Evolutionary conservation across 2,113 vertebrate genomes (phyloP).

Genomic region (Rhinolophus sinicus): DNA sequence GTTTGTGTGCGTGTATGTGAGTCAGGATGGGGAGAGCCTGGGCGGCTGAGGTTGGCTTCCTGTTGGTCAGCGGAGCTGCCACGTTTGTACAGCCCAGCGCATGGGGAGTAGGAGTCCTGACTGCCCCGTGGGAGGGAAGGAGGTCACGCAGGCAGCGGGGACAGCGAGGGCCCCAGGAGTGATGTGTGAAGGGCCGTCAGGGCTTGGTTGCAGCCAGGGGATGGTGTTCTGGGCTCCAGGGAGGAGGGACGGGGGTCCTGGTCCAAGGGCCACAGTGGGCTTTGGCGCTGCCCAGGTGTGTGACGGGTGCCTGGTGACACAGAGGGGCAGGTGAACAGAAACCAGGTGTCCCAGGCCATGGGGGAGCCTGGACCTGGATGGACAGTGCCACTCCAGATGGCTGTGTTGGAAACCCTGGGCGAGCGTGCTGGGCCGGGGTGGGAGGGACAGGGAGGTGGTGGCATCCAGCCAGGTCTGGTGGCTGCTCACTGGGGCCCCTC

Average conservation of each 20-base stretch:
- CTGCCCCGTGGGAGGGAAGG: fast-evolving
- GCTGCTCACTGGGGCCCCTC: fast-evolving
- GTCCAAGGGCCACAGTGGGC: neutral
- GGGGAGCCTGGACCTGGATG: neutral
- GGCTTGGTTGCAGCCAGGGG: fast-evolving
- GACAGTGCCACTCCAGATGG: neutral
- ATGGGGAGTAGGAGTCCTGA: no score
- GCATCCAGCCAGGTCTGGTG: neutral
- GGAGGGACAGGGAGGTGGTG: neutral
- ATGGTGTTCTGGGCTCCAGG: no score
- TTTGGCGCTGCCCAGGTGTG: neutral
- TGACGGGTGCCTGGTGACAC: neutral
- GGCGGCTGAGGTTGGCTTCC: neutral
- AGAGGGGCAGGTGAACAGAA: fast-evolving
- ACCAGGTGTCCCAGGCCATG: fast-evolving
- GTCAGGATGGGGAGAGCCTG: fast-evolving
- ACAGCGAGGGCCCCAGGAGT: neutral
- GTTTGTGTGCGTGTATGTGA: fast-evolving
- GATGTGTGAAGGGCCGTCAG: fast-evolving
- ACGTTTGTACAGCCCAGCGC: fast-evolving
- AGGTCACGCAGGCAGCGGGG: neutral
- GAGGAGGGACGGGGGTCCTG: fast-evolving
- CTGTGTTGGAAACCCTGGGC: fast-evolving
- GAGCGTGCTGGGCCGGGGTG: neutral
- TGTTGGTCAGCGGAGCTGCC: fast-evolving